Evolutionary conservation across 2,888 invertebrate genomes (phyloP).

Genomic region (Idaea straminata): DNA sequence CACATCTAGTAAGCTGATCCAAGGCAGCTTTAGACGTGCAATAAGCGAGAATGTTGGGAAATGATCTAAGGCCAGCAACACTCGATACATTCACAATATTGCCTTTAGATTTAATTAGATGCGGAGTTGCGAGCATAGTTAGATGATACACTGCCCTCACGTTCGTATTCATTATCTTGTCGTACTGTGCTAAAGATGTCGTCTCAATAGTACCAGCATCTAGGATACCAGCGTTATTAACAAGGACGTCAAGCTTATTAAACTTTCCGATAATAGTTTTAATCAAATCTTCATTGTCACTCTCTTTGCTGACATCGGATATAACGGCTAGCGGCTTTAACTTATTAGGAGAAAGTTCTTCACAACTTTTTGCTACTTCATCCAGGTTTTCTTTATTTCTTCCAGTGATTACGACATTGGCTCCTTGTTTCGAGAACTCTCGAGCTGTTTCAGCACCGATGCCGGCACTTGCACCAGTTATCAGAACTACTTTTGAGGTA

Average conservation of each 20-base stretch:
- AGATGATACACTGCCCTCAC: constrained; percentile 86
- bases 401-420: constrained; percentile 80
- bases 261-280: constrained; percentile 82
- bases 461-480: constrained; percentile 84
- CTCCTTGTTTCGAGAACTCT: constrained; percentile 82
- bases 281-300: constrained; percentile 81
- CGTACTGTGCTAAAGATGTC: constrained; percentile 88
- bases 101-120: constrained; percentile 87
- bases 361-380: constrained; percentile 78
- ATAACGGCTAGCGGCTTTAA: constrained; percentile 72
- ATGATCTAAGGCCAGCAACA: constrained; percentile 90
- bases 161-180: constrained; percentile 90
- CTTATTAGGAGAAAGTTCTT: constrained; percentile 40
- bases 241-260: constrained; percentile 84
- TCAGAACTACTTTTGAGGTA: constrained; percentile 75
- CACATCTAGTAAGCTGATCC: constrained; percentile 93
- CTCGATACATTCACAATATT: constrained; percentile 95
- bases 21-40: constrained; percentile 92
- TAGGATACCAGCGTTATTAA: constrained; percentile 91
- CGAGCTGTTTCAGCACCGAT: constrained; percentile 84
- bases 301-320: constrained; percentile 83
- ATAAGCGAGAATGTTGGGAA: constrained; percentile 90
- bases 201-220: constrained; percentile 87
- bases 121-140: constrained; percentile 89
- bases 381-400: constrained; percentile 83